Percentiles rank a stretch among this genome's conserved stretches.
Conservation (phyloP, 2,888 invertebrate species). For the Drosophila histrio region DNA sequence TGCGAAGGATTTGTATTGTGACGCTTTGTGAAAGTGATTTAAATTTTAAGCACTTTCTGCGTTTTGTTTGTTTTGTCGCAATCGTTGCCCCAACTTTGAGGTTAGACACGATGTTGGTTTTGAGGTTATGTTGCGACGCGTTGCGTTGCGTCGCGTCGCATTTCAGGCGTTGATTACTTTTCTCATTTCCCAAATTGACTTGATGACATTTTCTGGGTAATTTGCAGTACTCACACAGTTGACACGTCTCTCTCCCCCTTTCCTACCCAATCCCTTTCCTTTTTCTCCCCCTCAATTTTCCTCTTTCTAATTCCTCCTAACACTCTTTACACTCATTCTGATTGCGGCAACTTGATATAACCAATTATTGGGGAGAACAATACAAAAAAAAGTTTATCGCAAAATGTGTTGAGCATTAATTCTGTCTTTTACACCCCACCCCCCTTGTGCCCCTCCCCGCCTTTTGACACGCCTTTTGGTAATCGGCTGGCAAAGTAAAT, state of each 20-base stretch:
- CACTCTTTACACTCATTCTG: not conserved
- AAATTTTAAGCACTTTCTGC: constrained; percentile 77
- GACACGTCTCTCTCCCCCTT: not conserved
- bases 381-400: not conserved
- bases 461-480: constrained; percentile 1
- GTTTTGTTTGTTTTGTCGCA: constrained; percentile 53
- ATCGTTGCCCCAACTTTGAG: constrained; percentile 4
- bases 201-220: constrained; percentile 78
- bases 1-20: constrained; percentile 63
- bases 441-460: not conserved
- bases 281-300: not conserved
- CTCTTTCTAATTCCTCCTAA: not conserved
- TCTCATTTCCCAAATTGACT: constrained; percentile 77
- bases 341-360: constrained; percentile 58
- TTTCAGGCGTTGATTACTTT: constrained; percentile 74
- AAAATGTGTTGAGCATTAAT: constrained; percentile 69
- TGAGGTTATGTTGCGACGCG: constrained; percentile 18
- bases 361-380: constrained; percentile 56
- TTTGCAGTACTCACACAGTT: constrained; percentile 49
- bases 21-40: constrained; percentile 72
- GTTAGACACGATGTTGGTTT: constrained; percentile 13
- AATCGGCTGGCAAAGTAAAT: constrained; percentile 69
- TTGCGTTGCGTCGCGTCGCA: constrained; percentile 19
- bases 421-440: constrained; percentile 21
- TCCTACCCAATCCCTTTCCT: not conserved